Base-by-base conservation (phyloP, 2,888 invertebrate genomes). In the Prenolepis imparis region DNA sequence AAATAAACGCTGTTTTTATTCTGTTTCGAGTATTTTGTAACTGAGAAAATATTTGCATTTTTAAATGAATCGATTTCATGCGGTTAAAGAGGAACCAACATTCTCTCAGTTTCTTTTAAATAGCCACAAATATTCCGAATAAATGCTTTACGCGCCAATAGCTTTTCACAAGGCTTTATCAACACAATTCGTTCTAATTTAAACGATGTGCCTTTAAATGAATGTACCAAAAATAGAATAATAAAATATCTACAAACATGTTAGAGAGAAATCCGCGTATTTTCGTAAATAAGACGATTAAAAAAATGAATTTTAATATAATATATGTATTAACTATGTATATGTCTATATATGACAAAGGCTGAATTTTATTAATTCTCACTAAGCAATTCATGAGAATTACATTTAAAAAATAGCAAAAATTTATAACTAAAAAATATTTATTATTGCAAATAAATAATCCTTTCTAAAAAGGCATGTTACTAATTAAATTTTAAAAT, bases 271-370 rank as follows among this genome's bases (percentile, higher is more conserved):
- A 41, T 3, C 15, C 1, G 4, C n/a, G n/a, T 44, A 36, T 28
- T 2, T 18, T 28, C 5, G 15, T 32, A 18, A 44, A 44, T 32
- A 32, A 12, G n/a, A 67, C n/a, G 12, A 12, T 72, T 21, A 44
- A 59, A 77, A 68, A 55, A 52, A 52, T 21, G 21, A 36, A 59
- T 44, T 68, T 78, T 57, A 55, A 70, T 80, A 59, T 44, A 52
- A 66, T 8, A 36, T 8, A n/a, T n/a, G n/a, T n/a, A n/a, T n/a
- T n/a, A n/a, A n/a, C n/a, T 52, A 52, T n/a, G n/a, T 52, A n/a
- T 52, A 0, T 59, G 28, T n/a, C 44, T 44, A 57, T 8, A 32
- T 32, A 57, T n/a, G 15, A 28, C 66, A 4, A 68, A 1, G 1
- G 36, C 18, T 44, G 59, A 12, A 44, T 32, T 36, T 70, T 70